Evolutionary conservation across 1,140 invertebrate species (phyloP).

Genomic region (Eriocheir sinensis): DNA sequence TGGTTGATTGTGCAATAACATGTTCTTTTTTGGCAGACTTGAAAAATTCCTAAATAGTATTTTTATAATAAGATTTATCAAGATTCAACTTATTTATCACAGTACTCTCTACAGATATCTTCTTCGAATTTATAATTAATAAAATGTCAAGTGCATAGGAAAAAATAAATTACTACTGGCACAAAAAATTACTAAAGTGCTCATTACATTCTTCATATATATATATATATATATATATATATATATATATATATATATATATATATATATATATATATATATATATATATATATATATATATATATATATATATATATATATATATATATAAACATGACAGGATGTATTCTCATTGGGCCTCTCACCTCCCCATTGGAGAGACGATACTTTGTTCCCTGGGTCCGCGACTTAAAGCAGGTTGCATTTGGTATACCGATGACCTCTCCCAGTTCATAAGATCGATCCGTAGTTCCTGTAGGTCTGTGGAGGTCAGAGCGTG

Average conservation of each 20-base stretch:
- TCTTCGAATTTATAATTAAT: too few species aligned
- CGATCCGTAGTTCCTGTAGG: too few species aligned
- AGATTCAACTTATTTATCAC: not conserved
- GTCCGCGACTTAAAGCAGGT: too few species aligned
- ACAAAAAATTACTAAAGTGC: not conserved
- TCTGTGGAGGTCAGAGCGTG: not conserved
- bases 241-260: not conserved
- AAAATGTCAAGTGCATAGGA: not conserved
- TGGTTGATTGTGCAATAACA: too few species aligned
- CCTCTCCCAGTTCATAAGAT: too few species aligned
- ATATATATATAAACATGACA: constrained; percentile 29
- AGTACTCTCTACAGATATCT: too few species aligned
- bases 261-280: not conserved
- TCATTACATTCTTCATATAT: not conserved
- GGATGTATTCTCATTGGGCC: too few species aligned
- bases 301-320: not conserved
- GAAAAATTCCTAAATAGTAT: too few species aligned
- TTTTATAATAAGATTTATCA: too few species aligned
- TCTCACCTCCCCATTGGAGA: too few species aligned
- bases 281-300: not conserved
- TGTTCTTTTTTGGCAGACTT: not conserved
- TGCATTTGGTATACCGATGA: too few species aligned
- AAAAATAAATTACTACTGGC: not conserved
- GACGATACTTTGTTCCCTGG: too few species aligned
- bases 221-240: constrained; percentile 27